phyloP scores from a whole-genome alignment of 2,113 vertebrate species.

The Corydoras maculifer region DNA sequence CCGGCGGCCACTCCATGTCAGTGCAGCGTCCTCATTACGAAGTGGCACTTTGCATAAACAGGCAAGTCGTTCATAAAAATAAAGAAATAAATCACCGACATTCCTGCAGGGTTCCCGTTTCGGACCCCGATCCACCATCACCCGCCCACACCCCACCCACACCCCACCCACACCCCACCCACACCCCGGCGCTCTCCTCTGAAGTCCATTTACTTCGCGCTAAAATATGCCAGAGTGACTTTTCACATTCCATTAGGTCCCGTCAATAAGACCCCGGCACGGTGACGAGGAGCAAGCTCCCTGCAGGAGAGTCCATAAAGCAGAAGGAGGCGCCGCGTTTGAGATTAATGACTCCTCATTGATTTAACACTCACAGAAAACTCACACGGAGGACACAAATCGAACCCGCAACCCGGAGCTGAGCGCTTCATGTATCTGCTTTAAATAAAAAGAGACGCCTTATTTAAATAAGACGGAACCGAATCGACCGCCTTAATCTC shows the following conservation, averaged over 20 bases:
- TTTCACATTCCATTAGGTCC: slow-evolving; percentile 46
- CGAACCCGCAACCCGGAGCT: no score
- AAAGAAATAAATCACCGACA: no score
- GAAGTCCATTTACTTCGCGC: slow-evolving; percentile 40
- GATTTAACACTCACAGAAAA: slow-evolving; percentile 5
- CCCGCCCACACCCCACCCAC: slow-evolving; percentile 1
- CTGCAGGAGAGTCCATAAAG: slow-evolving; percentile 22
- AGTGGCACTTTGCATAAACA: no score
- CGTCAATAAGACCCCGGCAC: slow-evolving; percentile 33
- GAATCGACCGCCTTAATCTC: no score
- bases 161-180: slow-evolving; percentile 12
- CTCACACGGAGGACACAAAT: background rate
- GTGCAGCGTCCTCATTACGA: no score
- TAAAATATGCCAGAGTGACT: slow-evolving; percentile 40
- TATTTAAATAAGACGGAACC: no score
- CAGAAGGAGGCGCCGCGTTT: slow-evolving; percentile 17
- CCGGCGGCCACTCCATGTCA: no score
- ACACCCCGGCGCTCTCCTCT: slow-evolving; percentile 29
- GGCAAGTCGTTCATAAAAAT: no score
- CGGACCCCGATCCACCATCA: no score
- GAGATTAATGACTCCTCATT: slow-evolving; percentile 24
- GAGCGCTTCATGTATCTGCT: no score
- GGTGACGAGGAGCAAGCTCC: slow-evolving; percentile 31
- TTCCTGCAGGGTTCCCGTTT: no score
- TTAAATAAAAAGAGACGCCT: no score